Conservation (phyloP, 2,797 vertebrate species). For the Cryptoblepharus egeriae region DNA sequence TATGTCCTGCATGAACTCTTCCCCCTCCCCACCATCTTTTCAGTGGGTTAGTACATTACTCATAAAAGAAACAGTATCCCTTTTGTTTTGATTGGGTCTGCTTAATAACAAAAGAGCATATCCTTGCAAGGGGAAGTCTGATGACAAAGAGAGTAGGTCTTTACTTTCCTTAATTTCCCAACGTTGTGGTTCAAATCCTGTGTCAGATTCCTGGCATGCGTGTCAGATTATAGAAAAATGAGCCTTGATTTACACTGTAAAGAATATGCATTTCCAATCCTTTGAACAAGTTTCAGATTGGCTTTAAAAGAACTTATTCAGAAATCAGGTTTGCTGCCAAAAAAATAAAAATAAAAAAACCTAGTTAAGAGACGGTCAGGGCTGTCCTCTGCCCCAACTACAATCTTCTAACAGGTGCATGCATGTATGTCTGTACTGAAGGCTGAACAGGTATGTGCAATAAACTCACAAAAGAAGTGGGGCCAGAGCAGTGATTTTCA, state of each 20-base stretch:
- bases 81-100: slow-evolving; percentile 92
- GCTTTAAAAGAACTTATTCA: slow-evolving; percentile 22
- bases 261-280: slow-evolving; percentile 36
- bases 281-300: slow-evolving; percentile 57
- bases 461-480: no score
- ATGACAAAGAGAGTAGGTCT: slow-evolving; percentile 72
- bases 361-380: not conserved
- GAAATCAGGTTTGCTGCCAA: not conserved
- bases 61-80: slow-evolving; percentile 93
- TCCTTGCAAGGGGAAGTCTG: slow-evolving; percentile 67
- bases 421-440: no score
- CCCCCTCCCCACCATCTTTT: not conserved
- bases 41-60: slow-evolving; percentile 90
- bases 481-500: no score
- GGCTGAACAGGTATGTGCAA: no score
- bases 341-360: not conserved
- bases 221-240: not conserved
- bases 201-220: slow-evolving; percentile 58
- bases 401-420: not conserved
- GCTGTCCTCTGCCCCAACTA: not conserved
- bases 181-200: slow-evolving; percentile 48
- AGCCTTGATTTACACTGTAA: slow-evolving; percentile 55
- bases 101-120: slow-evolving; percentile 89
- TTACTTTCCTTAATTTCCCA: slow-evolving; percentile 61
- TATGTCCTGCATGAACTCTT: slow-evolving; percentile 87